These are phyloP conservation scores for Bursaphelenchus okinawaensis DNA, from an alignment of 2,888 invertebrate genomes.

Conservation along the genomic window DNA sequence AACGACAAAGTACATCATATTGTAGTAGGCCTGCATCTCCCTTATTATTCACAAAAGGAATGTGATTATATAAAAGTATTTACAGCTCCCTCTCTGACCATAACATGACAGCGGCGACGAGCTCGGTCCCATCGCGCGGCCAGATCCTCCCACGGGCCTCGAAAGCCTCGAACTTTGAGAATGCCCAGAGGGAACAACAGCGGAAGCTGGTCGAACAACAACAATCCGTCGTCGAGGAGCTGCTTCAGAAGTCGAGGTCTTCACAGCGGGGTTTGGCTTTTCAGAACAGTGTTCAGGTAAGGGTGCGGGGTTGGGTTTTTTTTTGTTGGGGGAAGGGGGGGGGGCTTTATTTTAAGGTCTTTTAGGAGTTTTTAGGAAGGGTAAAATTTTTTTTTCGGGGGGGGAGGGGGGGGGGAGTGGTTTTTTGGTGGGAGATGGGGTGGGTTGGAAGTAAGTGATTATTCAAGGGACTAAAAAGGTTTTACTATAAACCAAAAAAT, in stretches of 20 bases:
- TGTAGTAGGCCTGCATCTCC: too few relatives aligned
- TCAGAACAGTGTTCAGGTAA: not conserved
- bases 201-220: conserved; percentile 26
- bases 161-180: not conserved
- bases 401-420: too few relatives aligned
- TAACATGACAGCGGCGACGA: conserved; percentile 66
- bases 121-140: conserved; percentile 22
- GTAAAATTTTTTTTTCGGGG: too few relatives aligned
- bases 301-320: too few relatives aligned
- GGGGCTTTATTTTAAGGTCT: too few relatives aligned
- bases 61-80: not conserved
- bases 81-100: conserved; percentile 29
- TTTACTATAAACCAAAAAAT: too few relatives aligned
- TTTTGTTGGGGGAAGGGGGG: not conserved
- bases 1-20: too few relatives aligned
- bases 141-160: not conserved
- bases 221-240: conserved; percentile 29
- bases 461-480: too few relatives aligned
- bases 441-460: too few relatives aligned
- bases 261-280: conserved; percentile 38
- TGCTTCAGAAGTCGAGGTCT: conserved; percentile 44
- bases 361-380: too few relatives aligned
- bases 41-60: not conserved
- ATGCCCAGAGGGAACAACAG: conserved; percentile 5
- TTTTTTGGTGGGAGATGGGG: too few relatives aligned